These are phyloP conservation scores for Montipora sp. DNA, from an alignment of 64 coral and sea anemone species.

Conservation along the genomic window DNA sequence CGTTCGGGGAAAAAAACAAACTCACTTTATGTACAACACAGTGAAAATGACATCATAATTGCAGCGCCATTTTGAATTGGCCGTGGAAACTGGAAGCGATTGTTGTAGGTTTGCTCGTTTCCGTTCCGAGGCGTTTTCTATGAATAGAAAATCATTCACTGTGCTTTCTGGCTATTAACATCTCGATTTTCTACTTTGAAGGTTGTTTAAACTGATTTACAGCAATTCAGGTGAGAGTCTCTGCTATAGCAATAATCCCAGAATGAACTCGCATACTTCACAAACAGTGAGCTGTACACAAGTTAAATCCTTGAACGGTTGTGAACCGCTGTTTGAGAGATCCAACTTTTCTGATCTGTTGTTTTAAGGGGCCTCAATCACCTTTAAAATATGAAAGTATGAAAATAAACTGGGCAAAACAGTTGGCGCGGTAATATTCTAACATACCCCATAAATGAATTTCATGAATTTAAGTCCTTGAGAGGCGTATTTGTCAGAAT, in stretches of 20 bases:
- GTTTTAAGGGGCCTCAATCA: not conserved
- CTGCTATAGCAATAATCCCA: not conserved
- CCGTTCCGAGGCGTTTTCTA: constrained; percentile 16
- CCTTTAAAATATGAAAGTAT: no score
- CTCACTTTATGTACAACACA: not conserved
- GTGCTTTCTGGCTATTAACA: not conserved
- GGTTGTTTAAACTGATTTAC: not conserved
- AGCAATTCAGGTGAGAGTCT: constrained; percentile 27
- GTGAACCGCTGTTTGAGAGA: not conserved
- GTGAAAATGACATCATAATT: constrained; percentile 20
- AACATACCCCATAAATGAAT: no score
- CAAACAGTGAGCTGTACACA: not conserved
- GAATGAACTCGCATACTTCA: constrained; percentile 28
- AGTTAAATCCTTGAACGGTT: no score
- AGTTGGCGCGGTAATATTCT: no score
- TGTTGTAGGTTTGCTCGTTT: not conserved
- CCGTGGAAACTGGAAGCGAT: constrained; percentile 40
- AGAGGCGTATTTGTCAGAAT: no score
- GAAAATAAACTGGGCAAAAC: no score
- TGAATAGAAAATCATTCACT: not conserved
- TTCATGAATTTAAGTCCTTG: no score
- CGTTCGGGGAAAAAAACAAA: no score
- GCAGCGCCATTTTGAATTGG: constrained; percentile 28
- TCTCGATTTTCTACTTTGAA: not conserved
- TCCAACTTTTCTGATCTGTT: no score